Percentiles rank a stretch among this genome's conserved stretches.
phyloP scores from a whole-genome alignment of 2,113 vertebrate species.

The Cyprinodon tularosa region DNA sequence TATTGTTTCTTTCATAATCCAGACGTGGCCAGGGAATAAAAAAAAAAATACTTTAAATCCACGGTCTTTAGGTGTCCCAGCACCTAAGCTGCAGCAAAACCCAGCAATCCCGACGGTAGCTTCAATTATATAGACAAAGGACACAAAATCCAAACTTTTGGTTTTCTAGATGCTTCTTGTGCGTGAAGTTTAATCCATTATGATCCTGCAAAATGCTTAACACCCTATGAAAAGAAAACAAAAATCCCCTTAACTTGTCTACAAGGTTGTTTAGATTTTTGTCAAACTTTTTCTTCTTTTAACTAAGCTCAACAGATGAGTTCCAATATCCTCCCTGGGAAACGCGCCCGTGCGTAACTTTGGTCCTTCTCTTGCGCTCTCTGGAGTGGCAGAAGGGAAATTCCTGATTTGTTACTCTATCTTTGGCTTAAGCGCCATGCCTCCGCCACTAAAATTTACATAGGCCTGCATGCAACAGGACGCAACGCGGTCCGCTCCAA shows the following conservation, averaged over 20 bases:
- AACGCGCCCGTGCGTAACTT: constrained; percentile 54
- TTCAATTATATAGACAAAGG: constrained; percentile 37
- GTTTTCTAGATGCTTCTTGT: constrained; percentile 23
- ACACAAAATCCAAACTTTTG: constrained; percentile 48
- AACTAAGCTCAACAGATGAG: constrained; percentile 4
- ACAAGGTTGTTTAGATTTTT: constrained; percentile 2
- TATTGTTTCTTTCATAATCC: constrained; percentile 45
- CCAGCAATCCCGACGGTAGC: constrained; percentile 36
- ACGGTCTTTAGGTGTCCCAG: not conserved
- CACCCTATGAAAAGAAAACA: not conserved
- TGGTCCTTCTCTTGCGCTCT: constrained; percentile 62
- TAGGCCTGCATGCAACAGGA: constrained; percentile 45
- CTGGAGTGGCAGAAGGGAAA: constrained; percentile 81
- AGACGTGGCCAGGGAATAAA: not conserved
- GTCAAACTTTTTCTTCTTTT: not conserved
- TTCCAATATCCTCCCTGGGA: constrained; percentile 35
- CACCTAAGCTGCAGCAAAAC: constrained; percentile 53
- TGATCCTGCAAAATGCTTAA: not conserved
- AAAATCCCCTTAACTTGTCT: not conserved
- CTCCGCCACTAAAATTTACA: constrained; percentile 71
- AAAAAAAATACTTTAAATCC: constrained; percentile 23
- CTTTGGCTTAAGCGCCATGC: constrained; percentile 74
- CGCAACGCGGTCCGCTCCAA: constrained; percentile 38
- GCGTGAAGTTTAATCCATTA: constrained; percentile 41
- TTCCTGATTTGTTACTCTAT: constrained; percentile 82